Conservation (phyloP, 2,888 invertebrate species). For the Eretmocerus hayati region DNA sequence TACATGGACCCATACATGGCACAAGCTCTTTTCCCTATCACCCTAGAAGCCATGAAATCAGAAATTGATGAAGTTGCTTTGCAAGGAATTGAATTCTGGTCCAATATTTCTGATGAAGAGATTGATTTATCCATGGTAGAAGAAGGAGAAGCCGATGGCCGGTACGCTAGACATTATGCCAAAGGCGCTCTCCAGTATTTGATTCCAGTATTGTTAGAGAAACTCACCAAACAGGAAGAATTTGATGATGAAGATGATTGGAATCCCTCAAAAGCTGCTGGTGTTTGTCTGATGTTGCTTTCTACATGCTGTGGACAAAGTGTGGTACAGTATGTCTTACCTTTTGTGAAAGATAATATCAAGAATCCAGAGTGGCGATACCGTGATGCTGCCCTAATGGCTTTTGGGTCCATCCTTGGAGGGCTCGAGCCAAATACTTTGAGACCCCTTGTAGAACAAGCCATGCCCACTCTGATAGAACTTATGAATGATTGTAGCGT, state of each 20-base stretch:
- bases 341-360: slow-evolving; percentile 93
- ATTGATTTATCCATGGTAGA: slow-evolving; percentile 92
- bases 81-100: slow-evolving; percentile 99
- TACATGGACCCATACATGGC: slow-evolving; percentile 99
- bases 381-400: slow-evolving; percentile 97
- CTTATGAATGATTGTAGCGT: slow-evolving; percentile 92
- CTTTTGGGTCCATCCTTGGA: slow-evolving; percentile 90
- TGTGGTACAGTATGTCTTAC: slow-evolving; percentile 90
- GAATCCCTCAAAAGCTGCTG: slow-evolving; percentile 99
- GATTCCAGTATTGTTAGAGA: slow-evolving; percentile 88
- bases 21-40: slow-evolving; percentile 92
- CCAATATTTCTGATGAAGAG: slow-evolving; percentile 98
- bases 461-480: slow-evolving; percentile 91
- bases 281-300: slow-evolving; percentile 95
- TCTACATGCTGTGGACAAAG: slow-evolving; percentile 96
- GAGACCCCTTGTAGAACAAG: slow-evolving; percentile 91
- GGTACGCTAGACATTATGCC: slow-evolving; percentile 94
- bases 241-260: slow-evolving; percentile 98
- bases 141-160: slow-evolving; percentile 87
- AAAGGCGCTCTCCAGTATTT: slow-evolving; percentile 93
- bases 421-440: slow-evolving; percentile 82
- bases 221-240: slow-evolving; percentile 94
- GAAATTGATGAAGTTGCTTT: slow-evolving; percentile 92
- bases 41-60: slow-evolving; percentile 96
- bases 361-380: slow-evolving; percentile 86